Conservation (phyloP, 2,797 vertebrate species). For the Rhincodon typus region DNA sequence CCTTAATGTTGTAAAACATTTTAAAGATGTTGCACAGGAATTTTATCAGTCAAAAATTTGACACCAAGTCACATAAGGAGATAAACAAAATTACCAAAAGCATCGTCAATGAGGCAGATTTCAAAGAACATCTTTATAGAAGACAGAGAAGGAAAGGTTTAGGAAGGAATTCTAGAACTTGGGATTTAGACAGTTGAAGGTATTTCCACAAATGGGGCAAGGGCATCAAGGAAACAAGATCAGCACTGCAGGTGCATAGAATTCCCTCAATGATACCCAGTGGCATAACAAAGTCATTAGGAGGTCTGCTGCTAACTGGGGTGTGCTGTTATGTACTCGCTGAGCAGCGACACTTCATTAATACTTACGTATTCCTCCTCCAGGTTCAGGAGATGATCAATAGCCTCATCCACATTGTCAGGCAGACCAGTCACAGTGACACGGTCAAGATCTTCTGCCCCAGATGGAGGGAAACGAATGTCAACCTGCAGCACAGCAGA, state of each 20-base stretch:
- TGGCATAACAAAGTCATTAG: too few relatives aligned
- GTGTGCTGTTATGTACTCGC: neutral
- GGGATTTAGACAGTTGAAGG: neutral
- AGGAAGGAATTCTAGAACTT: neutral
- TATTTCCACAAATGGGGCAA: too few relatives aligned
- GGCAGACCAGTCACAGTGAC: slow-evolving; percentile 92
- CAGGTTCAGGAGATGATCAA: slow-evolving; percentile 92
- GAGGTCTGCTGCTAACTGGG: neutral
- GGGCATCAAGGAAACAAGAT: neutral
- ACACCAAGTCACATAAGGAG: neutral
- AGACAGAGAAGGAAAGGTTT: neutral
- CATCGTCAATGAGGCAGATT: neutral
- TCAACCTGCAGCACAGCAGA: slow-evolving; percentile 70
- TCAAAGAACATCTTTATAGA: neutral
- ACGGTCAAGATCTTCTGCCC: slow-evolving; percentile 82
- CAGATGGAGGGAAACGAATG: slow-evolving; percentile 90
- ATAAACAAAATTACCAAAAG: neutral
- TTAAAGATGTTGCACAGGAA: neutral
- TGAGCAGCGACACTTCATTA: neutral
- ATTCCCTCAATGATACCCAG: neutral
- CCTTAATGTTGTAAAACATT: neutral
- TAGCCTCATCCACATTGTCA: slow-evolving; percentile 94
- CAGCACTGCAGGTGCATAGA: neutral
- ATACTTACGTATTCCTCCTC: slow-evolving; percentile 92
- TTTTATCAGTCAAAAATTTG: neutral